These are phyloP conservation scores for Brachirus orientalis DNA, from an alignment of 2,113 vertebrate genomes.

Conservation along the genomic window DNA sequence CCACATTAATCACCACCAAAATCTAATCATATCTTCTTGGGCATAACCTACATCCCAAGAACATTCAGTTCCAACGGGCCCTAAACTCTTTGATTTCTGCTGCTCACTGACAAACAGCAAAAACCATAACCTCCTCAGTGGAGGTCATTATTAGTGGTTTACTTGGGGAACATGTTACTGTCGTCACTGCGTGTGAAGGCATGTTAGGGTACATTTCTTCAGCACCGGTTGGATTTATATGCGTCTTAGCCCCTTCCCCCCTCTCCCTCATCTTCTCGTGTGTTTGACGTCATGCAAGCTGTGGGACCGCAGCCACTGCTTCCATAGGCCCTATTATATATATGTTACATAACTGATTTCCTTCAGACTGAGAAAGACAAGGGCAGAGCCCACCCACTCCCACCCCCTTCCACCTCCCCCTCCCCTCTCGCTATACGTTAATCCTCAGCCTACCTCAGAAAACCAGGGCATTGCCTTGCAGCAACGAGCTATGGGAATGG, in stretches of 20 bases:
- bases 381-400: background rate
- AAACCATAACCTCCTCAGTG: too few relatives aligned
- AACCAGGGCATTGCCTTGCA: conserved; percentile 51
- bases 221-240: background rate
- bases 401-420: background rate
- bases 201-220: background rate
- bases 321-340: conserved; percentile 55
- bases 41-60: too few relatives aligned
- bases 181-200: too few relatives aligned
- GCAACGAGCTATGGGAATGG: conserved; percentile 20
- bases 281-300: conserved; percentile 36
- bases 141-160: too few relatives aligned
- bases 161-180: too few relatives aligned
- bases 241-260: background rate
- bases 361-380: conserved; percentile 19
- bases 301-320: conserved; percentile 37
- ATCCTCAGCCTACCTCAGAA: conserved; percentile 44
- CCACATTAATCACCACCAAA: too few relatives aligned
- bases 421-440: conserved; percentile 42
- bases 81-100: too few relatives aligned
- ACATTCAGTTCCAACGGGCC: too few relatives aligned
- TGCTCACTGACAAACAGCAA: too few relatives aligned
- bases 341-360: conserved; percentile 65
- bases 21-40: too few relatives aligned
- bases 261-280: conserved; percentile 8